Percentiles rank a stretch among this genome's conserved stretches.
phyloP scores from a whole-genome alignment of 2,113 vertebrate species.

The Smithornis capensis region DNA sequence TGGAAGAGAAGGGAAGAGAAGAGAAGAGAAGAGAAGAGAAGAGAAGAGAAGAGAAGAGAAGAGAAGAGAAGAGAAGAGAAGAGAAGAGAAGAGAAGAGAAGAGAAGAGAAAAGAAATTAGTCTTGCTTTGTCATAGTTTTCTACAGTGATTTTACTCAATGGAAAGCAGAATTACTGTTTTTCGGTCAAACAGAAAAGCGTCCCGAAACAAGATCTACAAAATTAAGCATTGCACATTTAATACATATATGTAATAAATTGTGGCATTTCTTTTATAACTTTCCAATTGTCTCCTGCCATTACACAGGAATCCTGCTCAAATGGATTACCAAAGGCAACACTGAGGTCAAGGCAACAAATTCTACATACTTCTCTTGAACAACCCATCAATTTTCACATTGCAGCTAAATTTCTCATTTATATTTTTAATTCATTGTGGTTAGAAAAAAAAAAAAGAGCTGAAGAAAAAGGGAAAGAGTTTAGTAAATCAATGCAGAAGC shows the following conservation, averaged over 20 bases:
- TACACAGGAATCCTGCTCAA: not conserved
- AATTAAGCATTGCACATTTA: constrained; percentile 15
- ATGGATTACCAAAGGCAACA: constrained; percentile 20
- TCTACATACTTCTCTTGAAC: not conserved
- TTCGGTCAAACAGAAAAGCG: not conserved
- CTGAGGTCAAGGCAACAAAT: constrained; percentile 35
- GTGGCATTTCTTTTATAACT: not conserved
- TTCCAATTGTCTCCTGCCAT: constrained; percentile 8
- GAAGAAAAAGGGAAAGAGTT: not conserved
- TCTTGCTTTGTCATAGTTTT: not conserved
- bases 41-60: no score
- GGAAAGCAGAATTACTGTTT: constrained; percentile 20
- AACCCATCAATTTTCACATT: not conserved
- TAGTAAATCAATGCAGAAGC: not conserved
- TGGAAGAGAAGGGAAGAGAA: not conserved
- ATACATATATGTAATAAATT: constrained; percentile 10
- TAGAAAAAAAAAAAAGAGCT: not conserved
- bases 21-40: no score
- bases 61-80: not conserved
- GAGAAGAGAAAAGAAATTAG: not conserved
- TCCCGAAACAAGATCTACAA: not conserved
- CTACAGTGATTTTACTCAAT: not conserved
- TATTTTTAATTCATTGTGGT: constrained; percentile 25
- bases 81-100: not conserved
- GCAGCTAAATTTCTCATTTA: constrained; percentile 13